Evolutionary conservation across 2,888 invertebrate species (phyloP).

Genomic region (Antitype chi): DNA sequence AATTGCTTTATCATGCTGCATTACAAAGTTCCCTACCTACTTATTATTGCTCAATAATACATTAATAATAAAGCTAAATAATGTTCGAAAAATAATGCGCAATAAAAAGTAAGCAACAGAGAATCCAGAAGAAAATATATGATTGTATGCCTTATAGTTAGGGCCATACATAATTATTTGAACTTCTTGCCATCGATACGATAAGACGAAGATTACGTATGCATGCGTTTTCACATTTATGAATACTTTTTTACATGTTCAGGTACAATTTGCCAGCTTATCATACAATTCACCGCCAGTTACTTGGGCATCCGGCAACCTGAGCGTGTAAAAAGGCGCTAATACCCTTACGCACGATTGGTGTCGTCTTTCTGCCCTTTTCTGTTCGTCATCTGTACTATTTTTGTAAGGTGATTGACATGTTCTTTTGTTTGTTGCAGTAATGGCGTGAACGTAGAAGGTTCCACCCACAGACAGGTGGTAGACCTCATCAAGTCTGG

Average conservation of each 20-base stretch:
- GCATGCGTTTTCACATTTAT: neutral
- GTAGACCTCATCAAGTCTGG: constrained; percentile 99
- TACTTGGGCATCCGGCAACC: neutral
- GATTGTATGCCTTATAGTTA: too few relatives aligned
- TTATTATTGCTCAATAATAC: constrained; percentile 11
- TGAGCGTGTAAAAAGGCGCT: neutral
- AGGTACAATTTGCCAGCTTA: neutral
- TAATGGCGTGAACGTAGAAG: constrained; percentile 99
- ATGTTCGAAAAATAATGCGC: constrained; percentile 7
- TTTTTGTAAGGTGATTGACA: constrained; percentile 10
- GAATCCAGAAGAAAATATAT: too few relatives aligned
- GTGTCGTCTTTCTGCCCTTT: neutral
- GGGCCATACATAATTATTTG: too few relatives aligned
- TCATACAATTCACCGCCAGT: neutral
- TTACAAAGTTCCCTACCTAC: neutral
- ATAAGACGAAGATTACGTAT: neutral
- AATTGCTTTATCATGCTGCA: constrained; percentile 30
- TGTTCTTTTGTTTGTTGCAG: constrained; percentile 90
- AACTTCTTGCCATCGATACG: too few relatives aligned
- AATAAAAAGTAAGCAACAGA: neutral
- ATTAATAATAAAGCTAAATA: neutral
- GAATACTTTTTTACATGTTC: neutral
- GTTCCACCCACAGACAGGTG: constrained; percentile 99
- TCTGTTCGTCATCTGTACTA: neutral
- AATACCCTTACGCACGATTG: neutral